Base-by-base conservation (phyloP, 2,113 vertebrate genomes). In the Pollachius pollachius region DNA sequence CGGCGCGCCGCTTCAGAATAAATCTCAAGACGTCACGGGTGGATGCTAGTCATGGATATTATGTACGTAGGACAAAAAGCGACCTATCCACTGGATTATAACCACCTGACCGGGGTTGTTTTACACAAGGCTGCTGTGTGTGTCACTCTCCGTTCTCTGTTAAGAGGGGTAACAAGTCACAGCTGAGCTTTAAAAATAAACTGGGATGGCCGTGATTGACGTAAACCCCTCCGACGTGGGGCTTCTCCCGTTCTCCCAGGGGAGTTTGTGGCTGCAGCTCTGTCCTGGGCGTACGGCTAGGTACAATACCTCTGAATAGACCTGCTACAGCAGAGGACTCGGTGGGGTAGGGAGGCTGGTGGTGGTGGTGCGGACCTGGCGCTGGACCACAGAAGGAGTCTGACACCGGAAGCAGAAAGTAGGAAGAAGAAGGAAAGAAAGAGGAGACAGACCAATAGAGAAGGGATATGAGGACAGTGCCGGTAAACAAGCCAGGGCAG, bases 331-430 rank as follows among this genome's bases (percentile, higher is more conserved):
- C 74, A 93, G 94, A 92, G 91, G 94, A 88, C 85, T 96, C 94
- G 87, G 89, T 88, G 88, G 89, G 87, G 89, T 91, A 95, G 87
- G 94, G 90, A 88, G 93, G 91, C 93, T 94, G 92, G 57, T 93
- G 95, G 93, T 93, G 94, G 72, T 91, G 92, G 87, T 92, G 91
- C 71, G 87, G 87, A 87, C 88, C 81, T 91, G 91, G 90, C 81
- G 93, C 91, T 90, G 92, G 93, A 89, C 91, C 94, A 94, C 93
- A 94, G 92, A 97, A 95, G 91, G 94, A 95, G 91, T 95, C 95
- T 97, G 92, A 93, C 85, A 93, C 84, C 72, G 81, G 54, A 16
- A 84, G 85, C 65, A 83, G 71, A 79, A 83, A 88, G 82, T 82
- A 89, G 76, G 41, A 48, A 48, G 41, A 1, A 48, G 37, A 13